Evolutionary conservation across 1,140 invertebrate species (phyloP).

Genomic region (Psix sp.): DNA sequence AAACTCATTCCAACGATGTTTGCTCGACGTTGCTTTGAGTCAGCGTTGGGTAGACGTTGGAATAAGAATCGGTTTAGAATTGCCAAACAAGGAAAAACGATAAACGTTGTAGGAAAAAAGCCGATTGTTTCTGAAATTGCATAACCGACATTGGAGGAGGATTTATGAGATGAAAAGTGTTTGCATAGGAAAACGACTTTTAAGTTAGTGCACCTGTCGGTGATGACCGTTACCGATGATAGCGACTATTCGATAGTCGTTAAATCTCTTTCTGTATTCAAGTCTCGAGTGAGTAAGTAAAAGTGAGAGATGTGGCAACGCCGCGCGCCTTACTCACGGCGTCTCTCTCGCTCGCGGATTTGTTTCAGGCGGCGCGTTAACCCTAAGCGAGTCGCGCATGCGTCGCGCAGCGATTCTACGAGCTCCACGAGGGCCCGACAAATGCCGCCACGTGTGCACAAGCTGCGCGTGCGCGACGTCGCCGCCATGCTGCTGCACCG

Average conservation of each 20-base stretch:
- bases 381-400: slow-evolving; percentile 48
- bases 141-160: not conserved
- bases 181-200: not conserved
- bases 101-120: too few species aligned
- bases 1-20: too few species aligned
- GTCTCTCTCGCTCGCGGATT: slow-evolving; percentile 19
- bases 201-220: slow-evolving; percentile 24
- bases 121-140: too few species aligned
- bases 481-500: slow-evolving; percentile 18
- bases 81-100: too few species aligned
- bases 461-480: slow-evolving; percentile 13
- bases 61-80: too few species aligned
- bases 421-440: slow-evolving; percentile 43
- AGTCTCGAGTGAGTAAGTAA: slow-evolving; percentile 46
- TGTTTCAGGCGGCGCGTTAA: slow-evolving; percentile 42
- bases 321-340: slow-evolving; percentile 7
- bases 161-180: not conserved
- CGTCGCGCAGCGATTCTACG: slow-evolving; percentile 44
- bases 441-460: slow-evolving; percentile 35
- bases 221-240: slow-evolving; percentile 11
- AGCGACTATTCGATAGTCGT: slow-evolving; percentile 6
- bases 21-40: too few species aligned
- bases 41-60: too few species aligned
- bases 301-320: slow-evolving; percentile 46
- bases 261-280: slow-evolving; percentile 20